Conservation (phyloP, 1,140 invertebrate species). For the Drosophila pallidifrons region DNA sequence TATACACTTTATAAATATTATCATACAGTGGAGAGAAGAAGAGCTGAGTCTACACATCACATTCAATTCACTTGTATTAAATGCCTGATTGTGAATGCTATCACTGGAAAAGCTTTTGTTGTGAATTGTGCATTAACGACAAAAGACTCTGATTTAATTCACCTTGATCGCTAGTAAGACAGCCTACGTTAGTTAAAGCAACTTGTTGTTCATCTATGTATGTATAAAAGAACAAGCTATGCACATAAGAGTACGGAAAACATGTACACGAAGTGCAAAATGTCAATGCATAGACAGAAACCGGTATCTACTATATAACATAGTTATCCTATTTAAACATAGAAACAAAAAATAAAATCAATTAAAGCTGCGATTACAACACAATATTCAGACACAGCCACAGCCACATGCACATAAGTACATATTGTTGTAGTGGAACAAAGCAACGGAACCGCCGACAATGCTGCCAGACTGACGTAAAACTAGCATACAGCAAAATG, state of each 20-base stretch:
- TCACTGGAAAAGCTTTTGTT: not conserved
- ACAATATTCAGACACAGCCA: not conserved
- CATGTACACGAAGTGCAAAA: not conserved
- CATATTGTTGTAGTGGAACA: constrained; percentile 27
- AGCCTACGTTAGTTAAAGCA: not conserved
- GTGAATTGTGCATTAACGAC: constrained; percentile 2
- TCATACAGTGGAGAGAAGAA: not conserved
- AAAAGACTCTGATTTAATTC: constrained; percentile 2
- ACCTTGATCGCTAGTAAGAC: constrained; percentile 10
- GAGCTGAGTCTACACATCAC: not conserved
- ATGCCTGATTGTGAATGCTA: not conserved
- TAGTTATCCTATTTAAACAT: constrained; percentile 28
- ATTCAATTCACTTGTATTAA: constrained; percentile 2
- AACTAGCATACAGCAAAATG: not conserved
- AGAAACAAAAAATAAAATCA: constrained; percentile 39
- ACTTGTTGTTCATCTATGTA: not conserved
- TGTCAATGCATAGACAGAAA: constrained; percentile 29
- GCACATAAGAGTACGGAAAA: not conserved
- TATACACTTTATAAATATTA: too few relatives aligned
- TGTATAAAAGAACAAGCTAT: not conserved
- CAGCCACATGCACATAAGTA: not conserved
- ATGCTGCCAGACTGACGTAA: constrained; percentile 11
- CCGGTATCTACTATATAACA: constrained; percentile 32
- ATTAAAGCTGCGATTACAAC: constrained; percentile 30
- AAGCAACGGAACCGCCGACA: constrained; percentile 1